Evolutionary conservation across 2,113 vertebrate species (phyloP).

Genomic region (Ellobius talpinus): DNA sequence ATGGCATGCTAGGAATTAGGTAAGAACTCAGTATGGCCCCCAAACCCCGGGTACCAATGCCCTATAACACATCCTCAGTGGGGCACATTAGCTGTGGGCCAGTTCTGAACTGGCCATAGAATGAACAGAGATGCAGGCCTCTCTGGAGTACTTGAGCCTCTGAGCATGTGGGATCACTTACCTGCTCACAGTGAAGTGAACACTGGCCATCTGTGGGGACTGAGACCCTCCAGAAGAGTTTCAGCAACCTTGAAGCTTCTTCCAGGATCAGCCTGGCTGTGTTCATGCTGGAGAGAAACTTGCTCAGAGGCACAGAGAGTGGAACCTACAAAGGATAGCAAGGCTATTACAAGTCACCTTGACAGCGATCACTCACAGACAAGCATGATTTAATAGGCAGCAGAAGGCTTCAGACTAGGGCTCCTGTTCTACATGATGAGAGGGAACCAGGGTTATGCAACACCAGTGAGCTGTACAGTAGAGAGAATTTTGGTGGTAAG

Average conservation of each 20-base stretch:
- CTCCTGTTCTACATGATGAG: slow-evolving; percentile 56
- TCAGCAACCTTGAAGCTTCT: slow-evolving; percentile 91
- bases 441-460: slow-evolving; percentile 57
- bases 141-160: background rate
- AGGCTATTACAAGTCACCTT: slow-evolving; percentile 20
- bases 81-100: background rate
- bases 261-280: slow-evolving; percentile 92
- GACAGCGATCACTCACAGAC: slow-evolving; percentile 57
- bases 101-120: background rate
- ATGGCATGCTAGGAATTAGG: background rate
- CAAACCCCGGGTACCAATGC: accelerated
- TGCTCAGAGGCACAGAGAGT: slow-evolving; percentile 80
- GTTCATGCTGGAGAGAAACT: slow-evolving; percentile 84
- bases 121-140: background rate
- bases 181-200: slow-evolving; percentile 81
- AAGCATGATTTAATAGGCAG: slow-evolving; percentile 54
- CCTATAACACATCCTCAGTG: background rate
- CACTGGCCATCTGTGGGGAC: slow-evolving; percentile 86
- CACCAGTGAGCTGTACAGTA: slow-evolving; percentile 74
- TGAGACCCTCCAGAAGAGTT: slow-evolving; percentile 94
- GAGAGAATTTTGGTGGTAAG: slow-evolving; percentile 66
- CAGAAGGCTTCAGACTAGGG: slow-evolving; percentile 68
- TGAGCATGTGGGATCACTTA: background rate
- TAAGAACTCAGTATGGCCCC: background rate
- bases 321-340: slow-evolving; percentile 76